phyloP scores from a whole-genome alignment of 1,140 invertebrate genomes.

The Arion vulgaris region DNA sequence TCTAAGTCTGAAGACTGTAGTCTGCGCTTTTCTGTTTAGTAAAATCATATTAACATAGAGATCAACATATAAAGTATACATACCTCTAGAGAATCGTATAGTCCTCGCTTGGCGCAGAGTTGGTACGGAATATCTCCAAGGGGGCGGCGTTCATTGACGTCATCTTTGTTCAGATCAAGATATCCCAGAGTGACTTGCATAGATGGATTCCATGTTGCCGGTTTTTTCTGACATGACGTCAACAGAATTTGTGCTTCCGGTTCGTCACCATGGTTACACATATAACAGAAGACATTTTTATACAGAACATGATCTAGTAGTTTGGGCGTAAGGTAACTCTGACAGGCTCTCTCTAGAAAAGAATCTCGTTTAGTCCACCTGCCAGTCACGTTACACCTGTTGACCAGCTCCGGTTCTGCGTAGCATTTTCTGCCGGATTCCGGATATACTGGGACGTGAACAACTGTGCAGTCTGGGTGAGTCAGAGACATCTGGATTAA shows the following conservation, averaged over 20 bases:
- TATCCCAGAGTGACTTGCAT: not conserved
- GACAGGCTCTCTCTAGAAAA: conserved; percentile 14
- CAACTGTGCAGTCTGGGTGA: not conserved
- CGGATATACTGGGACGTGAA: not conserved
- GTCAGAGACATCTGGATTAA: not conserved
- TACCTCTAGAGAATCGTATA: conserved; percentile 2
- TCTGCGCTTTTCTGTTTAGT: too few species aligned
- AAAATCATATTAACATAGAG: too few species aligned
- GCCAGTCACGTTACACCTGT: conserved; percentile 11
- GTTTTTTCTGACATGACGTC: conserved; percentile 8
- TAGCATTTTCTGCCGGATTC: not conserved
- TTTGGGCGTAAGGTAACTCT: conserved; percentile 24
- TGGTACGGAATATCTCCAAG: not conserved
- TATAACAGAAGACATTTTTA: conserved; percentile 31
- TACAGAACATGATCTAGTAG: not conserved
- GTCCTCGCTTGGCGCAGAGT: not conserved
- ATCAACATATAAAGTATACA: not conserved
- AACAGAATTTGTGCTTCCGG: not conserved
- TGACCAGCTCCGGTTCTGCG: not conserved
- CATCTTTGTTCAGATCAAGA: not conserved
- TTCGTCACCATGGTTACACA: conserved; percentile 26
- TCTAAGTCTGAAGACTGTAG: too few species aligned
- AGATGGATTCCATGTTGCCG: not conserved
- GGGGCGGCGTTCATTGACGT: not conserved
- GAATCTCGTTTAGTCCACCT: conserved; percentile 20